These are phyloP conservation scores for Tetheella fluctuosa DNA, from an alignment of 2,888 invertebrate genomes.

Conservation along the genomic window DNA sequence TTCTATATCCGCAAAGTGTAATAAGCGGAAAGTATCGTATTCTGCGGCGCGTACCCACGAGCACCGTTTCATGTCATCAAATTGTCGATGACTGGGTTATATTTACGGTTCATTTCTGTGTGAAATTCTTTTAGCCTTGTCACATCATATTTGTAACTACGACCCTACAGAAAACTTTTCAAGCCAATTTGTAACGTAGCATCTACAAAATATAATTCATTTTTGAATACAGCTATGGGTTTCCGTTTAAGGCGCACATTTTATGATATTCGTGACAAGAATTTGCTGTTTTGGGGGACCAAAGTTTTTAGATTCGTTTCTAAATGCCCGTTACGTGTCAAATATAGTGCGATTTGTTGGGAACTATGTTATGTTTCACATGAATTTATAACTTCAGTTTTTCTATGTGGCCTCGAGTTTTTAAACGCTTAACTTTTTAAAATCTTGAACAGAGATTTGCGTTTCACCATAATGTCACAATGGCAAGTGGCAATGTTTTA, in stretches of 20 bases:
- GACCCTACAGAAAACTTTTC: not conserved
- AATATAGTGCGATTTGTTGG: slow-evolving; percentile 38
- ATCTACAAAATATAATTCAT: not conserved
- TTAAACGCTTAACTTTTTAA: not conserved
- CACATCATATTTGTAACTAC: slow-evolving; percentile 19
- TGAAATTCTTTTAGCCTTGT: slow-evolving; percentile 39
- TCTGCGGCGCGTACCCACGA: slow-evolving; percentile 16
- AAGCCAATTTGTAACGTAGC: slow-evolving; percentile 17
- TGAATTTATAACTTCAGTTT: not conserved
- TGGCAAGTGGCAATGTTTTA: too few species aligned
- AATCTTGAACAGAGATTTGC: too few species aligned
- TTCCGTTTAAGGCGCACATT: slow-evolving; percentile 28
- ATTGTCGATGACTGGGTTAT: slow-evolving; percentile 26
- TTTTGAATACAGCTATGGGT: slow-evolving; percentile 13
- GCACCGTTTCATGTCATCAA: slow-evolving; percentile 30
- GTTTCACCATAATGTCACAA: too few species aligned
- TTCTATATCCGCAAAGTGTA: slow-evolving; percentile 8
- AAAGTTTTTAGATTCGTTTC: slow-evolving; percentile 37
- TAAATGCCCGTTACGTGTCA: slow-evolving; percentile 42
- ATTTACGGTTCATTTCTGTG: slow-evolving; percentile 33
- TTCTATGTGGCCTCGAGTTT: slow-evolving; percentile 14
- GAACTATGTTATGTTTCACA: slow-evolving; percentile 25
- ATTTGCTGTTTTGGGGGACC: slow-evolving; percentile 41
- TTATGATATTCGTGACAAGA: slow-evolving; percentile 42
- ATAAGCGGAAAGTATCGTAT: slow-evolving; percentile 18